phyloP scores from a whole-genome alignment of 2,888 invertebrate species.

The Acanthosepion esculentum region DNA sequence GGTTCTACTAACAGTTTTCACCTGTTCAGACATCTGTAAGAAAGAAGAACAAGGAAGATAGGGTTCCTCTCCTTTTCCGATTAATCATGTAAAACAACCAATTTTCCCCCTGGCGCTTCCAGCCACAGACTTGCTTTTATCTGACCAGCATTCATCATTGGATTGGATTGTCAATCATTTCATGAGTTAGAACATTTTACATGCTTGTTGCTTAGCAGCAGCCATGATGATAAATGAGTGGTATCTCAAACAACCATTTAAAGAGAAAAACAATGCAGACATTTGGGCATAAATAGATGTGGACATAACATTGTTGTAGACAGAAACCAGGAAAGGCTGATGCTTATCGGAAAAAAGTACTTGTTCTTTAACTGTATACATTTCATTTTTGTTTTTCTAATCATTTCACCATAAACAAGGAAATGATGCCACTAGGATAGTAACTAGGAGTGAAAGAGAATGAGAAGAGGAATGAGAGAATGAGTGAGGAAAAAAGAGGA shows the following conservation, averaged over 20 bases:
- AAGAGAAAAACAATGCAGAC: neutral
- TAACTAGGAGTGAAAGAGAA: too few species aligned
- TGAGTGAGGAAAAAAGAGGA: too few species aligned
- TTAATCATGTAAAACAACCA: neutral
- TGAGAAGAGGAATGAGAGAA: too few species aligned
- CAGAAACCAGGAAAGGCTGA: neutral
- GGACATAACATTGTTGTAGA: neutral
- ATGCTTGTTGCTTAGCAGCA: neutral
- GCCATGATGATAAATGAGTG: neutral
- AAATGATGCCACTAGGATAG: too few species aligned
- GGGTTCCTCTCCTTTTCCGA: neutral
- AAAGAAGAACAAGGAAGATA: neutral
- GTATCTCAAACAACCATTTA: neutral
- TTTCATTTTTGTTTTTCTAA: too few species aligned
- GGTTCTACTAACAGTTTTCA: neutral
- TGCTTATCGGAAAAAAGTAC: neutral
- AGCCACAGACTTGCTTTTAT: neutral
- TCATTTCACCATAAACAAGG: too few species aligned
- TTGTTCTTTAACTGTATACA: too few species aligned
- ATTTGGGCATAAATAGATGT: neutral
- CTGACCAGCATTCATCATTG: neutral
- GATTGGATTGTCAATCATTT: neutral
- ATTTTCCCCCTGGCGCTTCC: neutral
- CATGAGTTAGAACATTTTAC: neutral
- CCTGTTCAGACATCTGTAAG: neutral